Evolutionary conservation across 2,797 vertebrate genomes (phyloP).

Genomic region (Sebastiscus albofasciatus): DNA sequence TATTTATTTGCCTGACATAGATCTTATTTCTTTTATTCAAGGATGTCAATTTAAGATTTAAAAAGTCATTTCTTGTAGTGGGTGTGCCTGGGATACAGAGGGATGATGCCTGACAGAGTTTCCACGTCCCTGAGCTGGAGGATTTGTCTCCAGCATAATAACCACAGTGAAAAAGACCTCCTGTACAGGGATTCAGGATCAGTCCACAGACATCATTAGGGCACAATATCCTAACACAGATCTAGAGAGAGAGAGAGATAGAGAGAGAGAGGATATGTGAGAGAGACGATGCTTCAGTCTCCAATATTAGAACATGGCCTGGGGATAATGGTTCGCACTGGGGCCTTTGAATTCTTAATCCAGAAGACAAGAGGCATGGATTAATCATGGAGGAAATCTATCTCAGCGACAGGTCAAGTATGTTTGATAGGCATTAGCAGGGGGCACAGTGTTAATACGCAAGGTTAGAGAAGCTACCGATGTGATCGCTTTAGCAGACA

Average conservation of each 20-base stretch:
- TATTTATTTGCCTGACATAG: conserved; percentile 34
- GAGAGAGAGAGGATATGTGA: neutral
- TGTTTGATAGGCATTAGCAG: conserved; percentile 69
- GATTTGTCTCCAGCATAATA: conserved; percentile 9
- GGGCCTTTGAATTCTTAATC: conserved; percentile 70
- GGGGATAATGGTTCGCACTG: conserved; percentile 56
- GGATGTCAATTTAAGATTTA: neutral
- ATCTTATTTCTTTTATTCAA: conserved; percentile 27
- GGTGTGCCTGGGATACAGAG: neutral
- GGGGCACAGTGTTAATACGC: conserved; percentile 46
- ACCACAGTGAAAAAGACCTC: neutral
- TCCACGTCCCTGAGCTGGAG: neutral
- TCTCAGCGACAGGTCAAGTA: conserved; percentile 58
- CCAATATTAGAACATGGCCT: conserved; percentile 68
- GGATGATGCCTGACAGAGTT: neutral
- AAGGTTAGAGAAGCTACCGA: conserved; percentile 41
- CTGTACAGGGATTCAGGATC: conserved; percentile 3
- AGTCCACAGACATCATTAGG: conserved; percentile 18
- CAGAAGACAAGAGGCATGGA: conserved; percentile 65
- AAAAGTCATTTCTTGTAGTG: neutral
- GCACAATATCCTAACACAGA: conserved; percentile 2
- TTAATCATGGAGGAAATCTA: conserved; percentile 70
- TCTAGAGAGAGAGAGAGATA: neutral
- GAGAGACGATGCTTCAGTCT: conserved; percentile 32
- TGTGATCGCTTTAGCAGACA: neutral